Evolutionary conservation across 2,888 invertebrate species (phyloP), one percentile per base, ranked within the genome.

Genomic region (Zaprionus lineosus): DNA sequence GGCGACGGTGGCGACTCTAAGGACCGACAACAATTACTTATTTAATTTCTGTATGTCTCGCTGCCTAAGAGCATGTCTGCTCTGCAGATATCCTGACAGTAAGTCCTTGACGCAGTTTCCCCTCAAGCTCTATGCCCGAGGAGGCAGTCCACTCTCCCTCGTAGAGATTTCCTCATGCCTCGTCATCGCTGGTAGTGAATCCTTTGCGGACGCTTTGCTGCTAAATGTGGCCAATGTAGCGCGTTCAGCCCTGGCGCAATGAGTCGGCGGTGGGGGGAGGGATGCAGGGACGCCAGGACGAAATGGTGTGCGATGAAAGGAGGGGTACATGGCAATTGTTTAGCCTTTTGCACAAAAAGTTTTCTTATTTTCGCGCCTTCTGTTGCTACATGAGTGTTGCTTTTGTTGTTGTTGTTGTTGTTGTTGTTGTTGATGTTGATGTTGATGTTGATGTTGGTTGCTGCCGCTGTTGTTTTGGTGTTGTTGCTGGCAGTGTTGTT

Each of bases 331-430:
- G 64, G 73, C 72, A 76, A 76, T 62, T 76, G 76, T 76, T 79
- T 64, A 56, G 73, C 61, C 68, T 65, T 63, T 66, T 65, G 69
- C 58, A 66, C 44, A 67, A 43, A 68, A 68, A 68, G 31, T 53
- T 79, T 76, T 76, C 69, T 60, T 73, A 77, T 64, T 76, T 77
- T 73, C 76, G 81, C 81, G 76, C 68, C 68, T n/a, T n/a, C n/a
- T 68, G 61, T 61, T 64, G 60, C 44, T 48, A 48, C 60, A 61
- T 52, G 60, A 56, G n/a, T n/a, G n/a, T n/a, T n/a, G 50, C 36
- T 19, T 11, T 12, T 29, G 19, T 39, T 31, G 37, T 15, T 37
- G 19, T 18, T 40, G 28, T 9, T 34, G 34, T 37, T 46, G 55
- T 28, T 28, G 51, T 29, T 43, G 33, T 24, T 39, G 34, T 40